Conservation (phyloP, 2,888 invertebrate species). For the Trissonchulus latispiculum region DNA sequence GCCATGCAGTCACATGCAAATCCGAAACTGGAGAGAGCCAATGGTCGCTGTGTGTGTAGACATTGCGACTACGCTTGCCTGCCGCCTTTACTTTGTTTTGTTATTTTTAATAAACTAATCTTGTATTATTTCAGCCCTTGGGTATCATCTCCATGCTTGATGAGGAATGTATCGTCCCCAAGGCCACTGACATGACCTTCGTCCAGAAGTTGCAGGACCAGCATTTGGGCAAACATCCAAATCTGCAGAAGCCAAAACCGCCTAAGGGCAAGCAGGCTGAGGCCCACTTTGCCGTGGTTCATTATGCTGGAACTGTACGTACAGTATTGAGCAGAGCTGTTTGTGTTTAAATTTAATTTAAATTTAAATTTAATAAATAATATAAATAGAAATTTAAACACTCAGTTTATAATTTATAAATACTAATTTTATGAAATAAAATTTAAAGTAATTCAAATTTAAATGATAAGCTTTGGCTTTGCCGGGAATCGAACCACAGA, state of each 20-base stretch:
- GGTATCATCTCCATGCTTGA: conserved; percentile 45
- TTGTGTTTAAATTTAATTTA: too few relatives aligned
- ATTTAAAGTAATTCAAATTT: too few relatives aligned
- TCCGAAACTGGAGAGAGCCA: too few relatives aligned
- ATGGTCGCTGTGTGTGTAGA: background rate
- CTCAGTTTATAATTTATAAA: too few relatives aligned
- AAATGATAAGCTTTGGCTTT: too few relatives aligned
- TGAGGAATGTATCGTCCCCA: conserved; percentile 44
- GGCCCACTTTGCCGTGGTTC: conserved; percentile 50
- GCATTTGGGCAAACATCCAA: conserved; percentile 43
- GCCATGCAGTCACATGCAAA: too few relatives aligned
- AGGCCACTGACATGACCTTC: conserved; percentile 42
- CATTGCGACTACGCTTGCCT: background rate
- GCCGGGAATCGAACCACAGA: too few relatives aligned
- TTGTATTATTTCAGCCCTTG: conserved; percentile 34
- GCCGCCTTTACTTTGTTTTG: background rate
- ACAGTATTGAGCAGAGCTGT: too few relatives aligned
- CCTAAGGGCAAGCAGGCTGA: conserved; percentile 47
- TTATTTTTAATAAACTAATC: background rate
- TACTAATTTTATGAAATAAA: too few relatives aligned
- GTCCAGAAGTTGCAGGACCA: conserved; percentile 42
- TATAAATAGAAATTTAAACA: too few relatives aligned
- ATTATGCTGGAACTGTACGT: conserved; percentile 47
- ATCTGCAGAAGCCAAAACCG: conserved; percentile 45
- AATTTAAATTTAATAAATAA: too few relatives aligned